Percentiles rank a stretch among this genome's conserved stretches.
Conservation (phyloP, 2,113 vertebrate species). For the Neolamprologus kungweensis region DNA sequence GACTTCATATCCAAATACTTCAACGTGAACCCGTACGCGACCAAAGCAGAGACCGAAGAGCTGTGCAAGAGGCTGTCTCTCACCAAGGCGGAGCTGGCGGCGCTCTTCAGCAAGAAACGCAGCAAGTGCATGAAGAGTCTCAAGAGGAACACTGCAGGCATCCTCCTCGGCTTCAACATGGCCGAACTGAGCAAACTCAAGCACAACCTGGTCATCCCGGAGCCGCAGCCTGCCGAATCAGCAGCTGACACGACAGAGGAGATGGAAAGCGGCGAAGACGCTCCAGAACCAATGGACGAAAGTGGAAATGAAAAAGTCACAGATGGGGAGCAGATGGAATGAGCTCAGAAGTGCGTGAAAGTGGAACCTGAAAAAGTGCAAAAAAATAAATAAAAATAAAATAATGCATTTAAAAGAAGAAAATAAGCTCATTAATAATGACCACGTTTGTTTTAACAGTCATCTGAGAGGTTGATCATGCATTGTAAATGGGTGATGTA, state of each 20-base stretch:
- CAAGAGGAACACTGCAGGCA: slow-evolving; percentile 67
- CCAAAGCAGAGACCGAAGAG: slow-evolving; percentile 78
- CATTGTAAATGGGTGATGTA: neutral
- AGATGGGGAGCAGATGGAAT: slow-evolving; percentile 1
- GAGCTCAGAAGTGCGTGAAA: neutral
- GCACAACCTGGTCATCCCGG: slow-evolving; percentile 75
- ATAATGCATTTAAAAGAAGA: neutral
- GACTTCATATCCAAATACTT: slow-evolving; percentile 88
- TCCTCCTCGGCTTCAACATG: slow-evolving; percentile 93
- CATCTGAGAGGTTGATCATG: neutral
- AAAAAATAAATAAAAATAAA: neutral
- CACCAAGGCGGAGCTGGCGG: slow-evolving; percentile 81
- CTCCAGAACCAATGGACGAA: neutral
- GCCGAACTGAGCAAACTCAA: slow-evolving; percentile 80
- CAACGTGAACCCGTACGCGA: slow-evolving; percentile 82
- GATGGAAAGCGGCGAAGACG: neutral
- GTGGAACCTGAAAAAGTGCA: neutral
- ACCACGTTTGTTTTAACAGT: slow-evolving; percentile 17
- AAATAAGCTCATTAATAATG: neutral
- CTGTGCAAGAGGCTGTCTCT: slow-evolving; percentile 75
- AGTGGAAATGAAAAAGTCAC: neutral
- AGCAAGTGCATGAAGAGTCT: slow-evolving; percentile 83
- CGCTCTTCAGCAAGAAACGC: slow-evolving; percentile 81
- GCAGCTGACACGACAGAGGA: neutral
- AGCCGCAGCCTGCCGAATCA: slow-evolving; percentile 8